Base-by-base conservation (phyloP, 2,888 invertebrate genomes). In the Escarpia spicata region DNA sequence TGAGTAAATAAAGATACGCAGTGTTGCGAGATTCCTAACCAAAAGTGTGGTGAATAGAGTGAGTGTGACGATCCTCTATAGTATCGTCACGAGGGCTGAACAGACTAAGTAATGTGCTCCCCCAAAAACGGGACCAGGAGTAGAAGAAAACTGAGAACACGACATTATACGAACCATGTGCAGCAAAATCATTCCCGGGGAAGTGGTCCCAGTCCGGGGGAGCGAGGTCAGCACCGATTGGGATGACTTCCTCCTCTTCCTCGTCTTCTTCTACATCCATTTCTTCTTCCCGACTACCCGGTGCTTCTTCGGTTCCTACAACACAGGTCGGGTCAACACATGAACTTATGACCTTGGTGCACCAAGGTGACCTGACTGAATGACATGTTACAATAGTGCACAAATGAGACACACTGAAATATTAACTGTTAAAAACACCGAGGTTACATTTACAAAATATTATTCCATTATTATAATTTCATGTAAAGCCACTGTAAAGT, bases 181-280 rank as follows among this genome's bases (percentile, higher is more conserved):
- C 75, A 75, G 75, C 19, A 75, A 75, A 75, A 26, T 75, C 2
- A 0, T 19, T 75, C 26, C 75, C 75, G 4, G 75, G 75, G 75
- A 75, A 75, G n/a, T 75, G 75, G 6, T 75, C 75, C 75, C 75
- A 75, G 75, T 75, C 75, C 26, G 75, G 75, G 6, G 75, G 75
- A 75, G 75, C 19, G 75, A 75, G 75, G 75, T 15, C 26, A 75
- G 75, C 75, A 75, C 75, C 75, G 43, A n/a, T 2, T 8, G 31
- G 15, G 52, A 43, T 91, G 10, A 1, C 89, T n/a, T 12, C 92
- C 31, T 92, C 92, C 15, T 92, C 43, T 92, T 44, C 44, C 26
- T n/a, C 43, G 0, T 60, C 43, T 3, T 93, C 92, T 45, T 90
- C 91, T 43, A 9, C 43, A 60, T 92, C 43, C 31, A 26, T 37